Percentiles rank a stretch among this genome's conserved stretches.
Conservation (phyloP, 2,797 vertebrate genomes). For the Scomberomorus guttatus region DNA sequence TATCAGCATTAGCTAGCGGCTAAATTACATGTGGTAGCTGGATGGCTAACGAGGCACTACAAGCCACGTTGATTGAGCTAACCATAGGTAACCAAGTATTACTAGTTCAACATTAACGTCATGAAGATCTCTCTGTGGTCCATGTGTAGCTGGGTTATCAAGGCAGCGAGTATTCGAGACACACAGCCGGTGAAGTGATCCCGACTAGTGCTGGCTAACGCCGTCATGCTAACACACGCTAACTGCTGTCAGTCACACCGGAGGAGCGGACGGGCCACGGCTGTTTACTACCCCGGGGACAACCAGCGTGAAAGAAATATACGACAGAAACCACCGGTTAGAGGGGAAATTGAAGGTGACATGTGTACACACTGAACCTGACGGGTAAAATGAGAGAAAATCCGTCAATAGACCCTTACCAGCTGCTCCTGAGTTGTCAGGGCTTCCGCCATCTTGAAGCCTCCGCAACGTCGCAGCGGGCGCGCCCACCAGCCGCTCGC, state of each 20-base stretch:
- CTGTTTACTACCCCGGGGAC: slow-evolving; percentile 43
- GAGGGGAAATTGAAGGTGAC: neutral
- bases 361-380: neutral
- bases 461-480: slow-evolving; percentile 86
- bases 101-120: neutral
- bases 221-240: slow-evolving; percentile 76
- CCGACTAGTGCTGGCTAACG: slow-evolving; percentile 54
- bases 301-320: neutral
- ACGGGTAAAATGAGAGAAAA: neutral
- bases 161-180: neutral
- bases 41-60: slow-evolving; percentile 38
- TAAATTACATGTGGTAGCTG: slow-evolving; percentile 81
- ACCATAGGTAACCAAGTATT: fast-evolving
- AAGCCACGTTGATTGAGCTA: neutral
- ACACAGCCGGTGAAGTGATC: slow-evolving; percentile 43
- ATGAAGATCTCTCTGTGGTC: fast-evolving
- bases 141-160: neutral
- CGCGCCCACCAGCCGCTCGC: slow-evolving; percentile 80
- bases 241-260: slow-evolving; percentile 78
- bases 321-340: neutral
- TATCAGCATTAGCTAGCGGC: slow-evolving; percentile 67
- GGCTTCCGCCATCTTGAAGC: slow-evolving; percentile 93
- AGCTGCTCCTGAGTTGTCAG: slow-evolving; percentile 90
- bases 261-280: slow-evolving; percentile 69
- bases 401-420: slow-evolving; percentile 82